A percentile compares a stretch with the other conserved stretches of the same genome.
phyloP scores from a whole-genome alignment of 2,888 invertebrate species.

The Trissoscelio sp. region DNA sequence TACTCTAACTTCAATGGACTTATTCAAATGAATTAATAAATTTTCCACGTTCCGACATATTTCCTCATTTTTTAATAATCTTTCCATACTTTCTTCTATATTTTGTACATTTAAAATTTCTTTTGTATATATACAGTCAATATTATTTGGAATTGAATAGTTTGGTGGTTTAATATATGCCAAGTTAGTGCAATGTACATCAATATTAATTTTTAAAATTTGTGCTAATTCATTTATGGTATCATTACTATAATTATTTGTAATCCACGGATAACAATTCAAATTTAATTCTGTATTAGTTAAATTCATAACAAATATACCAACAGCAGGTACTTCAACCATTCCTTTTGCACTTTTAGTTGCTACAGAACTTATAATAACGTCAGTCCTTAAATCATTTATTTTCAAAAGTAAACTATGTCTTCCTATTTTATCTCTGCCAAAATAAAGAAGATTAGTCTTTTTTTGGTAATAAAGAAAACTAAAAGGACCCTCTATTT shows the following conservation, averaged over 20 bases:
- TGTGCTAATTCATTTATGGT: conserved; percentile 80
- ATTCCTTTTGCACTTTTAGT: conserved; percentile 83
- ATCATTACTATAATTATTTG: conserved; percentile 78
- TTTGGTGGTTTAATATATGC: background rate
- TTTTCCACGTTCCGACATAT: conserved; percentile 83
- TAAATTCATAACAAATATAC: conserved; percentile 85
- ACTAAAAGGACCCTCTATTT: conserved; percentile 92
- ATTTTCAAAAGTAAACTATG: conserved; percentile 90
- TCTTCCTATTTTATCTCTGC: conserved; percentile 93
- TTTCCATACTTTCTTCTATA: conserved; percentile 82
- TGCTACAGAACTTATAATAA: conserved; percentile 78
- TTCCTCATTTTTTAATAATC: conserved; percentile 81
- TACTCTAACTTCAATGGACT: conserved; percentile 86
- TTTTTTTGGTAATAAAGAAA: conserved; percentile 89
- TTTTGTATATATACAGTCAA: conserved; percentile 73
- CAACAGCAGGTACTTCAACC: conserved; percentile 87
- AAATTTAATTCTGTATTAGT: conserved; percentile 79
- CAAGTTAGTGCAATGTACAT: conserved; percentile 73
- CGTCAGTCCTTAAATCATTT: conserved; percentile 73
- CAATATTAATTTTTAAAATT: conserved; percentile 78
- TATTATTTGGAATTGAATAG: conserved; percentile 25
- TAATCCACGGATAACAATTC: conserved; percentile 83
- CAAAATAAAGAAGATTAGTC: conserved; percentile 88
- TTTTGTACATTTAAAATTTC: conserved; percentile 74
- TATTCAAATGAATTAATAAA: conserved; percentile 85